Conservation (phyloP, 2,797 vertebrate species). For the Macropus fuliginosus region DNA sequence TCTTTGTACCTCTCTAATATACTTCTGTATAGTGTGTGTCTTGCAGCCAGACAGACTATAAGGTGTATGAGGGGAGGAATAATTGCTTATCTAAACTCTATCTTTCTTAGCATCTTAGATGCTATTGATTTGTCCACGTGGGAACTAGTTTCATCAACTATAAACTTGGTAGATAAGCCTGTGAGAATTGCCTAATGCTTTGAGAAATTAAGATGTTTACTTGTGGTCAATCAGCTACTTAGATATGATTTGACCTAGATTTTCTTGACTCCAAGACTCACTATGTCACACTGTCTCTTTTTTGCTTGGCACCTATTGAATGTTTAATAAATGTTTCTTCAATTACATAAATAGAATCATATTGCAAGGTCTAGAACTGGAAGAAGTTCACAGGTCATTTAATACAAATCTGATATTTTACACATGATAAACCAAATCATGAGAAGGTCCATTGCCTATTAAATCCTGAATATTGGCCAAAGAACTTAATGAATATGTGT, state of each 20-base stretch:
- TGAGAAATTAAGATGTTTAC: background rate
- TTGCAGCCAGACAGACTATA: background rate
- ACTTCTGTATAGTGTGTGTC: background rate
- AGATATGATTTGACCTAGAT: background rate
- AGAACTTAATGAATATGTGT: background rate
- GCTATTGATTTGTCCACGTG: background rate
- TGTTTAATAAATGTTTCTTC: background rate
- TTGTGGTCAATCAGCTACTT: background rate
- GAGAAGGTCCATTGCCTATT: background rate
- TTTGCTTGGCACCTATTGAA: background rate
- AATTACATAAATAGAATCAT: background rate
- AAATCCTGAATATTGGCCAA: background rate
- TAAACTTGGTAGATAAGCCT: background rate
- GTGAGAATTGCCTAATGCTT: background rate
- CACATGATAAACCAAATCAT: background rate
- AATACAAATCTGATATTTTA: background rate
- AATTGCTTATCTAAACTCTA: background rate
- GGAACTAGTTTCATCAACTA: background rate
- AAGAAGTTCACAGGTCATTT: background rate
- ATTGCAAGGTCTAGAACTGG: background rate
- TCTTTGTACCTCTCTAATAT: background rate
- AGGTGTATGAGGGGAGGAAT: background rate
- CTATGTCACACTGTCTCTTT: background rate
- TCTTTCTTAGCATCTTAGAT: background rate
- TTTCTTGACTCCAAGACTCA: background rate